These are phyloP conservation scores for Solenopsis fugax DNA, from an alignment of 1,140 invertebrate species.

Conservation along the genomic window DNA sequence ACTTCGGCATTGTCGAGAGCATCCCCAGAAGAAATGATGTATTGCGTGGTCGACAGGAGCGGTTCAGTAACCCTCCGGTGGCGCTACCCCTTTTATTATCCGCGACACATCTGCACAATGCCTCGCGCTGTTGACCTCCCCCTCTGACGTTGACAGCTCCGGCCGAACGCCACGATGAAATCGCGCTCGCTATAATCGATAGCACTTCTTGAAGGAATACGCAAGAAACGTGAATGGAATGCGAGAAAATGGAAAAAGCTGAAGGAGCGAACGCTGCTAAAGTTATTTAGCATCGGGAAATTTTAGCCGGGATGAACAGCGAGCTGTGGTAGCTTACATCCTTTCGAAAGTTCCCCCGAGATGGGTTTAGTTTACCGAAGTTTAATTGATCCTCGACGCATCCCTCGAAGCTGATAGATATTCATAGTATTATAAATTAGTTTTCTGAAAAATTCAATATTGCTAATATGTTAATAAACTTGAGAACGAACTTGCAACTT, in stretches of 20 bases:
- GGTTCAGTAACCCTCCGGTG: conserved; percentile 71
- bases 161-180: conserved; percentile 8
- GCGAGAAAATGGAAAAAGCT: background rate
- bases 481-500: background rate
- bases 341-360: conserved; percentile 23
- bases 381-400: conserved; percentile 41
- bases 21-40: conserved; percentile 58
- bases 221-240: conserved; percentile 35
- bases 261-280: background rate
- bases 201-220: background rate
- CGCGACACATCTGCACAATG: conserved; percentile 70
- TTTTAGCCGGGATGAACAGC: background rate
- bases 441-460: conserved; percentile 37
- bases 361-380: conserved; percentile 38
- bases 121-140: conserved; percentile 66
- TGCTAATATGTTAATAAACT: conserved; percentile 26
- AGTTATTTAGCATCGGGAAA: conserved; percentile 5
- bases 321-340: conserved; percentile 12
- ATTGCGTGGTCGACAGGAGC: conserved; percentile 38
- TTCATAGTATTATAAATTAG: conserved; percentile 52
- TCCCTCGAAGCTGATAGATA: conserved; percentile 28
- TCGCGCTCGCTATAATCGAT: conserved; percentile 50
- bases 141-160: conserved; percentile 8
- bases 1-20: conserved; percentile 6
- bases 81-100: conserved; percentile 76